phyloP scores from a whole-genome alignment of 2,113 vertebrate genomes.

The Festucalex cinctus region DNA sequence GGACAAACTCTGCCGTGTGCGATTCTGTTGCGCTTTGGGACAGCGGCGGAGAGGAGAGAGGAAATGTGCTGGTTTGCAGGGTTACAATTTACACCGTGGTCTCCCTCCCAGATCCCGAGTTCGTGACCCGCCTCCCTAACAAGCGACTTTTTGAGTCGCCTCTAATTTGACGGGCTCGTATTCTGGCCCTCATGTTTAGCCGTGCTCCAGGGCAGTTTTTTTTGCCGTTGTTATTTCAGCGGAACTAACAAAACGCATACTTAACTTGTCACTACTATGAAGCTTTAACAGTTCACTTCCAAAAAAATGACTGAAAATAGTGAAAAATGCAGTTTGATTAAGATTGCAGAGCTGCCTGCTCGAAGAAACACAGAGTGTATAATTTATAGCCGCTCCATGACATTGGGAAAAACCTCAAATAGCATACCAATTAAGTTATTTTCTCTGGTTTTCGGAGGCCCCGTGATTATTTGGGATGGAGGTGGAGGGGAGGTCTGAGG shows the following conservation, averaged over 20 bases:
- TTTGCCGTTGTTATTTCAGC: conserved; percentile 50
- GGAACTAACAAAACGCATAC: conserved; percentile 47
- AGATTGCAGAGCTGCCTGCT: conserved; percentile 34
- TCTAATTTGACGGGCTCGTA: conserved; percentile 41
- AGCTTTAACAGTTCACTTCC: conserved; percentile 34
- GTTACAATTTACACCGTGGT: conserved; percentile 38
- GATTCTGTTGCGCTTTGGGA: conserved; percentile 44
- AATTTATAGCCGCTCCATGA: conserved; percentile 54
- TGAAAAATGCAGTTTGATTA: conserved; percentile 57
- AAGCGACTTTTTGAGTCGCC: conserved; percentile 49
- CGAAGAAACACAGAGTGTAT: conserved; percentile 46
- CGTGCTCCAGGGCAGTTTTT: conserved; percentile 6
- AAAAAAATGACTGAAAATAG: conserved; percentile 25
- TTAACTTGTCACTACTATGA: conserved; percentile 63
- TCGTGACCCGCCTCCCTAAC: conserved; percentile 52
- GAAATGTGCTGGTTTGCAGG: conserved; percentile 6
- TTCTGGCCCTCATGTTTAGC: conserved; percentile 32
- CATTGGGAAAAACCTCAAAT: conserved; percentile 52
- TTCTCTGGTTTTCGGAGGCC: conserved; percentile 64
- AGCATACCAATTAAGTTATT: conserved; percentile 68
- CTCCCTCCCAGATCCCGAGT: conserved; percentile 27
- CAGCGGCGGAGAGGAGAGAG: conserved; percentile 21
- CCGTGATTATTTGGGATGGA: conserved; percentile 63
- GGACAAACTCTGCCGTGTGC: conserved; percentile 40
- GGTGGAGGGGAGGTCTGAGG: conserved; percentile 55